Percentiles rank a stretch among this genome's conserved stretches.
Evolutionary conservation across 2,113 vertebrate species (phyloP).

Genomic region (Hydrochoerus hydrochaeris): DNA sequence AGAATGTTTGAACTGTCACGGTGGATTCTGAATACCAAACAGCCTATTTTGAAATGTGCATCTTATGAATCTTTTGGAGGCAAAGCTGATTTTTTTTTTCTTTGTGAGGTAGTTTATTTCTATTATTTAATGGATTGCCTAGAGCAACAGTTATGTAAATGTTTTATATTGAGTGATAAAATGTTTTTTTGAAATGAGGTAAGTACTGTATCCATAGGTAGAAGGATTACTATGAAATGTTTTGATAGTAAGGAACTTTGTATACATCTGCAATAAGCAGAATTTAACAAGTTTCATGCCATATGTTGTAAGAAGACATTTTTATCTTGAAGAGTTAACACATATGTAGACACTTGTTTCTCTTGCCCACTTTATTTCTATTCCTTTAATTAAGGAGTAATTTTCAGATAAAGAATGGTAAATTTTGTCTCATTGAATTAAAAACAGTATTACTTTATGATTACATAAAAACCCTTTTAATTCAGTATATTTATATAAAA

Average conservation of each 20-base stretch:
- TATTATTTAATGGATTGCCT: conserved; percentile 38
- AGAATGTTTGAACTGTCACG: conserved; percentile 40
- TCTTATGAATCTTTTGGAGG: conserved; percentile 49
- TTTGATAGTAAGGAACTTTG: conserved; percentile 44
- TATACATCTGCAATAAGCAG: conserved; percentile 48
- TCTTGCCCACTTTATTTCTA: conserved; percentile 20
- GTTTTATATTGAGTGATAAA: conserved; percentile 65
- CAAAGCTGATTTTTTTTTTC: conserved; percentile 48
- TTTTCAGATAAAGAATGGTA: conserved; percentile 45
- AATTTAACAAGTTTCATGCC: conserved; percentile 52
- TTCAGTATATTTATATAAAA: conserved; percentile 1
- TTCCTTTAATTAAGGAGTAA: conserved; percentile 26
- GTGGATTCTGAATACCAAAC: conserved; percentile 28
- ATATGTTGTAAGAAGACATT: conserved; percentile 31
- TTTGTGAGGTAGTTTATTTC: conserved; percentile 54
- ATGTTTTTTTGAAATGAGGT: conserved; percentile 73
- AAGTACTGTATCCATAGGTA: conserved; percentile 72
- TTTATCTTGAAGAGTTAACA: conserved; percentile 45
- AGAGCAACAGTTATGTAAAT: conserved; percentile 14
- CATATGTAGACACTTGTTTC: conserved; percentile 17
- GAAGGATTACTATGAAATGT: neutral
- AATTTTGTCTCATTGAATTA: conserved; percentile 44
- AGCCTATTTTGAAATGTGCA: conserved; percentile 64
- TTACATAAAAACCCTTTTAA: conserved; percentile 36
- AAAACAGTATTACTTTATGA: conserved; percentile 25